These are phyloP conservation scores for Stictocephala bisonia DNA, from an alignment of 2,888 invertebrate genomes.

Conservation along the genomic window DNA sequence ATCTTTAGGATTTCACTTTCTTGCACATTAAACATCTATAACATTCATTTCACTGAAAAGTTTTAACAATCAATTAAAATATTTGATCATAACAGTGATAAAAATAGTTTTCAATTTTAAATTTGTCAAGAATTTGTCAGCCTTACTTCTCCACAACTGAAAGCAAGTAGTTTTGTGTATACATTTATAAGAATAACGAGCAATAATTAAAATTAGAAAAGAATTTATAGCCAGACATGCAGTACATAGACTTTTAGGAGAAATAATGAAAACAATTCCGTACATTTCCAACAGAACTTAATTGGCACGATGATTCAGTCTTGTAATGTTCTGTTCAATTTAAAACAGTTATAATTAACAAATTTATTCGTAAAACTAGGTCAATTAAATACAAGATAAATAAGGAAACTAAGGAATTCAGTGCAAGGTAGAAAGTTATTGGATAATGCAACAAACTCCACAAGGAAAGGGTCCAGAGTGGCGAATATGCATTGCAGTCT, in stretches of 20 bases:
- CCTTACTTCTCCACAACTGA: slow-evolving; percentile 2
- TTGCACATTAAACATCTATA: background rate
- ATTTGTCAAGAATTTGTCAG: background rate
- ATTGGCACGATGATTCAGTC: slow-evolving; percentile 58
- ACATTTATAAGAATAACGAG: no score
- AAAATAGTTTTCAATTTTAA: background rate
- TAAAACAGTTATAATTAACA: background rate
- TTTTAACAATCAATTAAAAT: background rate
- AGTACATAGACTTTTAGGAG: no score
- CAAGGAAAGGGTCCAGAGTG: slow-evolving; percentile 55
- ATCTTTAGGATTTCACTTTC: no score
- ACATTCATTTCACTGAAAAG: background rate
- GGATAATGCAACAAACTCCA: slow-evolving; percentile 59
- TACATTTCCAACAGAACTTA: slow-evolving; percentile 49
- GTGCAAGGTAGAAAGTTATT: slow-evolving; percentile 49
- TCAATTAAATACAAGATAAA: slow-evolving; percentile 29
- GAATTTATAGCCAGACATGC: no score
- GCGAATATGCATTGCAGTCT: slow-evolving; percentile 51
- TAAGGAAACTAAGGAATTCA: slow-evolving; percentile 33
- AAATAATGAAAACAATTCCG: slow-evolving; percentile 15
- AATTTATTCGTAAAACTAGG: slow-evolving; percentile 19
- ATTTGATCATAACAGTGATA: background rate
- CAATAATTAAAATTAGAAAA: no score
- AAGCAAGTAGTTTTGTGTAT: no score
- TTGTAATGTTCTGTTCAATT: slow-evolving; percentile 46